Percentiles rank a stretch among this genome's conserved stretches.
Evolutionary conservation across 2,888 invertebrate species (phyloP).

Genomic region (Leptogaster cylindrica): DNA sequence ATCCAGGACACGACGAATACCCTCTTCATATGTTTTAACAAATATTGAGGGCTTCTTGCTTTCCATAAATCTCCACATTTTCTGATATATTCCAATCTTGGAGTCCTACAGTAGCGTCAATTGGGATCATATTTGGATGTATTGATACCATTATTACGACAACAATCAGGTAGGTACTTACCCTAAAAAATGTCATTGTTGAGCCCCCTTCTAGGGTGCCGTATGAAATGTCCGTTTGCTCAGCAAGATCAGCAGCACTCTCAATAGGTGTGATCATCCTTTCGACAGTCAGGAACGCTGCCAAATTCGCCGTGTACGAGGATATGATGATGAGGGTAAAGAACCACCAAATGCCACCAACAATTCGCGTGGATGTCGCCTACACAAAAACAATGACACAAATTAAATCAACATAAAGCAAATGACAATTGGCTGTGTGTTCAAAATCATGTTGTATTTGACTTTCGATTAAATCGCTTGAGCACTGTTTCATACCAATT

Average conservation of each 20-base stretch:
- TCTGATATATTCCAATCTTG: conserved; percentile 78
- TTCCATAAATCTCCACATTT: conserved; percentile 85
- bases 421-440: too few relatives aligned
- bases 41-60: conserved; percentile 74
- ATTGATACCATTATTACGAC: neutral
- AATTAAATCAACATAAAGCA: neutral
- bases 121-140: neutral
- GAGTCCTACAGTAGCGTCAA: conserved; percentile 69
- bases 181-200: conserved; percentile 88
- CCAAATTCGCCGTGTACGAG: conserved; percentile 90
- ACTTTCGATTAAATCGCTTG: too few relatives aligned
- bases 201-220: conserved; percentile 84
- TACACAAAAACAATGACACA: neutral
- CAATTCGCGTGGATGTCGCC: conserved; percentile 71
- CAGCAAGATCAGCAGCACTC: conserved; percentile 82
- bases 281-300: conserved; percentile 89
- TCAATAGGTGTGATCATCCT: conserved; percentile 87
- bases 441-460: too few relatives aligned
- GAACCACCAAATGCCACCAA: conserved; percentile 91
- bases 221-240: conserved; percentile 82
- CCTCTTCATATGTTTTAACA: conserved; percentile 76
- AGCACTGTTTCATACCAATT: too few relatives aligned
- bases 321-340: conserved; percentile 89
- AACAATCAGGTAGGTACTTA: conserved; percentile 57
- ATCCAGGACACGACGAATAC: conserved; percentile 75